Evolutionary conservation across 2,888 invertebrate genomes (phyloP), one percentile per base, ranked within the genome.

Genomic region (Melipona bicolor): DNA sequence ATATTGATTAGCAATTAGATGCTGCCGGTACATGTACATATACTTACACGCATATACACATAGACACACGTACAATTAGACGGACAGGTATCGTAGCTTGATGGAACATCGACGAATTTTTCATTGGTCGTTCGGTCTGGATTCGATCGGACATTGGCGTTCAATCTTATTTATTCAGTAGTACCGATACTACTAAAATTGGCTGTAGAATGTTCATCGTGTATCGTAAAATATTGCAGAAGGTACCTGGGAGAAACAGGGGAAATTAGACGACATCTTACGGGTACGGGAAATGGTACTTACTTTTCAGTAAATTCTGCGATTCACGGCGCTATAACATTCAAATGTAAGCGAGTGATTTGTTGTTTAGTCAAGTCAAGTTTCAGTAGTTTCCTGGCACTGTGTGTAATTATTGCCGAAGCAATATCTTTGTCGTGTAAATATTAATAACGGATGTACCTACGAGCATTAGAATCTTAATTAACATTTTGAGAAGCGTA

Each of bases 1-100:
- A 79, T 36, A 36, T 64, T 62, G 49, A 73, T 77, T 67, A 71
- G 64, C 65, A 65, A 59, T 85, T 81, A 88, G 69, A 72, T 83
- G 61, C 74, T 74, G 83, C 68, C 67, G 79, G 64, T 78, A 83
- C 73, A 79, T 73, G 64, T 64, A 71, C 59, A 72, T 49, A 72
- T 56, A 67, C 24, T 27, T 56, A 74, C n/a, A 71, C 19, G 78
- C 56, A 65, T 43, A 80, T 54, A 77, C 11, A 81, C 49, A 43
- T 21, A 68, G 49, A 67, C 54, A 54, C 56, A 59, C 15, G 52
- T 54, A 21, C n/a, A n/a, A 72, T 62, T 36, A 72, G 82, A 76
- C 59, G 32, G 72, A 19, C 17, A 61, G 11, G 27, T 64, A 59
- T 11, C 9, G 9, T 76, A 68, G 75, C 70, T n/a, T 54, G 19